Evolutionary conservation across 2,113 vertebrate species (phyloP).

Genomic region (Crotalus tigris): DNA sequence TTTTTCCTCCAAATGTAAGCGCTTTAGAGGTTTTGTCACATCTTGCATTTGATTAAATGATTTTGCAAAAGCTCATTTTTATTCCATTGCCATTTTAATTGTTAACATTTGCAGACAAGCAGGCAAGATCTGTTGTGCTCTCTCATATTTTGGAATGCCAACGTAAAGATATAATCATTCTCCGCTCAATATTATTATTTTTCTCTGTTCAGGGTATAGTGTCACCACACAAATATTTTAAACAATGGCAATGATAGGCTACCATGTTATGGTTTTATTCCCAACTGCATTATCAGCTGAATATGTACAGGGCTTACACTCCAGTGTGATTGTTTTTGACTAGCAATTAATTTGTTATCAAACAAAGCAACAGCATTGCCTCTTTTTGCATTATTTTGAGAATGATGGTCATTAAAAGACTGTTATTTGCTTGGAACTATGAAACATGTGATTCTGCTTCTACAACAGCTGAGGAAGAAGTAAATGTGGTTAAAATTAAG

Average conservation of each 20-base stretch:
- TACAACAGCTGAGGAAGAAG: background rate
- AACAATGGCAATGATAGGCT: background rate
- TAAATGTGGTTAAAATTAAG: slow-evolving; percentile 22
- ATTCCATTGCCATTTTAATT: slow-evolving; percentile 15
- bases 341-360: slow-evolving; percentile 6
- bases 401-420: background rate
- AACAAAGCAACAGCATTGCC: slow-evolving; percentile 13
- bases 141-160: background rate
- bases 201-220: background rate
- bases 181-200: background rate
- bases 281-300: background rate
- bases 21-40: fast-evolving
- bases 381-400: background rate
- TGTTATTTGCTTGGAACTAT: background rate
- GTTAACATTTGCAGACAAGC: background rate
- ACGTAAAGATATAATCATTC: background rate
- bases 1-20: background rate
- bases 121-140: background rate
- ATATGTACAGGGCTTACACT: slow-evolving; percentile 24
- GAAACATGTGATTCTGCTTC: background rate
- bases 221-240: background rate
- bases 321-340: slow-evolving; percentile 24
- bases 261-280: slow-evolving; percentile 14
- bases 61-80: background rate
- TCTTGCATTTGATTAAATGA: background rate